Evolutionary conservation across 2,113 vertebrate genomes (phyloP).

Genomic region (Aphelocoma coerulescens): DNA sequence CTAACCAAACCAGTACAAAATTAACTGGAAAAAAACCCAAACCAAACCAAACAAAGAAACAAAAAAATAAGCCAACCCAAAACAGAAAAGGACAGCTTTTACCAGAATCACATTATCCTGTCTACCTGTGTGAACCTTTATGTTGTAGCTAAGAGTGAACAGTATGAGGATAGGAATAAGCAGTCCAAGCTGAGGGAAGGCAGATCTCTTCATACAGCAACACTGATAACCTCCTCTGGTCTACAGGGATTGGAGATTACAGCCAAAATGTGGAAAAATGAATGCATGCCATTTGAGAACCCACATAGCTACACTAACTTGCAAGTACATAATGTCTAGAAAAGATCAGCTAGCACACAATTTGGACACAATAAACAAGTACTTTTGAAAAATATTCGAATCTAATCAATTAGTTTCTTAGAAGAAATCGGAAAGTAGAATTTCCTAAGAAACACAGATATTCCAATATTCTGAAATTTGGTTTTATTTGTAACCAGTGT

Average conservation of each 20-base stretch:
- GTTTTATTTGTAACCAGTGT: neutral
- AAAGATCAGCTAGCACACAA: neutral
- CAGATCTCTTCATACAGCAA: neutral
- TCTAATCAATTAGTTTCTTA: neutral
- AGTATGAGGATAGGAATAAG: neutral
- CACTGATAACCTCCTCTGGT: neutral
- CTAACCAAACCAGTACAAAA: neutral
- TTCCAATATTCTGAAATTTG: neutral
- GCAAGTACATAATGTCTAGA: neutral
- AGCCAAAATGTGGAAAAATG: neutral
- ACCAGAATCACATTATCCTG: neutral
- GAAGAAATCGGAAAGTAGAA: neutral
- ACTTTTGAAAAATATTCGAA: neutral
- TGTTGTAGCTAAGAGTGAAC: neutral
- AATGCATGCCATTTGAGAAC: neutral
- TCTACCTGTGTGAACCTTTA: neutral
- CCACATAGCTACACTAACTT: accelerated
- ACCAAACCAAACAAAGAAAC: neutral
- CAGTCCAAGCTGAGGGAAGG: neutral
- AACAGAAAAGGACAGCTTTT: neutral
- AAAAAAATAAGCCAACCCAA: neutral
- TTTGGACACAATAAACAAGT: neutral
- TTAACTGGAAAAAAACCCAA: neutral
- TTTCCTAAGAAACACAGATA: neutral
- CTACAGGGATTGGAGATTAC: neutral